phyloP scores from a whole-genome alignment of 2,797 vertebrate genomes.

The Enteromius afrohamiltoni region DNA sequence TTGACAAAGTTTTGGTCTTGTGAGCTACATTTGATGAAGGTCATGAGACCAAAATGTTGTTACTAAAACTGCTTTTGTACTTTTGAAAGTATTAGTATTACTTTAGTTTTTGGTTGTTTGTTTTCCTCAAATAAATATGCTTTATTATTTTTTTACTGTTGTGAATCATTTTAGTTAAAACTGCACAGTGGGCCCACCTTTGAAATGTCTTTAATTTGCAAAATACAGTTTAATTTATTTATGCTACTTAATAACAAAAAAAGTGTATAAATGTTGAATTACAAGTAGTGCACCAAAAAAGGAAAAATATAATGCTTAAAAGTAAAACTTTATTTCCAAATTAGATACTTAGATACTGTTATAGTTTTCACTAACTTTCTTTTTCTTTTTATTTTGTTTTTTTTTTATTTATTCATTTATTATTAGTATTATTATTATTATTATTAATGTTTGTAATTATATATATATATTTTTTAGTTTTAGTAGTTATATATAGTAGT shows the following conservation, averaged over 20 bases:
- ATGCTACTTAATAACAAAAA: background rate
- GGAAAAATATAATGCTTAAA: too few relatives aligned
- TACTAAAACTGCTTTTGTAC: too few relatives aligned
- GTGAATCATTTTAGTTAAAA: background rate
- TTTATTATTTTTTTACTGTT: background rate
- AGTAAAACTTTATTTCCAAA: background rate
- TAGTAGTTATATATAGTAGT: too few relatives aligned
- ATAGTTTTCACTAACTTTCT: background rate
- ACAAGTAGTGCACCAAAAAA: too few relatives aligned
- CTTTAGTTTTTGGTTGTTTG: background rate
- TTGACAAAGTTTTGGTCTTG: too few relatives aligned
- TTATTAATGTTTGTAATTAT: background rate
- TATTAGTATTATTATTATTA: background rate
- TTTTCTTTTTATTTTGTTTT: background rate
- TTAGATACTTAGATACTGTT: background rate
- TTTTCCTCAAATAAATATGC: background rate
- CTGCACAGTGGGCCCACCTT: background rate
- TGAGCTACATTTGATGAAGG: too few relatives aligned
- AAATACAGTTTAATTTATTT: background rate
- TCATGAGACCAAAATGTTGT: too few relatives aligned
- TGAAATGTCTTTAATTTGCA: background rate
- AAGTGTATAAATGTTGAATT: background rate
- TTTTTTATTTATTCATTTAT: background rate
- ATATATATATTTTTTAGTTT: too few relatives aligned
- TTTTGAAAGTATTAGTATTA: too few relatives aligned